phyloP scores from a whole-genome alignment of 2,797 vertebrate genomes.

The Enteromius anoplus region DNA sequence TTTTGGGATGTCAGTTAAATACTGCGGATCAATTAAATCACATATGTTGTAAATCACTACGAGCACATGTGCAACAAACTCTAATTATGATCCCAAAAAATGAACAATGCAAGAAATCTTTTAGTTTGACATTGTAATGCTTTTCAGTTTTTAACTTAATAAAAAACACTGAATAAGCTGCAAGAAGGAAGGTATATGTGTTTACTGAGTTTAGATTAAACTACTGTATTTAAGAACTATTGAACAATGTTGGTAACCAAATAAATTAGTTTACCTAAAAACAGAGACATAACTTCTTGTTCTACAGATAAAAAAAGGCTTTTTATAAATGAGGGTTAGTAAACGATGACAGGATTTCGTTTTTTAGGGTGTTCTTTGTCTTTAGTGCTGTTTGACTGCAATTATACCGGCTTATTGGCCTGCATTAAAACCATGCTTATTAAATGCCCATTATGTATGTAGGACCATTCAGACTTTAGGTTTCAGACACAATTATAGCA shows the following conservation, averaged over 20 bases:
- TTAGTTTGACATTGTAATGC: not conserved
- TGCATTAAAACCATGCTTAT: not conserved
- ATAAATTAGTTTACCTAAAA: too few relatives aligned
- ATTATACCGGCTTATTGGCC: not conserved
- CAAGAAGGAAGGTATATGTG: not conserved
- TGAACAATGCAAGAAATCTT: not conserved
- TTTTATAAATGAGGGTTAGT: not conserved
- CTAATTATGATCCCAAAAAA: not conserved
- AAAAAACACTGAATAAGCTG: not conserved
- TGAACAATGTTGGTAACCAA: not conserved
- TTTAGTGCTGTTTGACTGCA: not conserved
- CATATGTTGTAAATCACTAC: too few relatives aligned
- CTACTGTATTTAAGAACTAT: not conserved
- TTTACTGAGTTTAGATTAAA: not conserved
- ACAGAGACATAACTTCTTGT: not conserved
- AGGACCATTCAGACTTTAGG: not conserved
- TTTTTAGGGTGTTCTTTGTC: not conserved
- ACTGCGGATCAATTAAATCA: not conserved
- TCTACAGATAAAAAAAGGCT: not conserved
- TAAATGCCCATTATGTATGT: not conserved
- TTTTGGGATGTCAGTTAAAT: not conserved
- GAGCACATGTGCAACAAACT: not conserved
- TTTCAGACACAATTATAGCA: constrained; percentile 13
- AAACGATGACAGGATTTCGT: not conserved
- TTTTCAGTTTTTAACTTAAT: not conserved